Percentiles rank a stretch among this genome's conserved stretches.
Evolutionary conservation across 1,140 invertebrate genomes (phyloP).

Genomic region (Brachionus rubens): DNA sequence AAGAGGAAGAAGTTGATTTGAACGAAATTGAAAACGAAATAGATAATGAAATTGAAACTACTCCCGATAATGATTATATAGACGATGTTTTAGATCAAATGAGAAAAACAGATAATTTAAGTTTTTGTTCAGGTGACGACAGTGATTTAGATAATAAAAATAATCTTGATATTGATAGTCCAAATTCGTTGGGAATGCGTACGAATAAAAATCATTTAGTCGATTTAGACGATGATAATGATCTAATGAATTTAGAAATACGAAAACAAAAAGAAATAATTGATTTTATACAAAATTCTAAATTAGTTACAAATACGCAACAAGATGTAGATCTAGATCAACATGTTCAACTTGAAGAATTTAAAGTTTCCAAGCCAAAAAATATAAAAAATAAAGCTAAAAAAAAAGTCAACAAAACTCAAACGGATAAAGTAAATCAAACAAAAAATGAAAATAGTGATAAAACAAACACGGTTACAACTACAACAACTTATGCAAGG

Average conservation of each 20-base stretch:
- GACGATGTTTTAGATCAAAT: constrained; percentile 23
- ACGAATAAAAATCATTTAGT: background rate
- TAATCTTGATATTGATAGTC: constrained; percentile 11
- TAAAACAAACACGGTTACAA: background rate
- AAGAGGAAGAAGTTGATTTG: constrained; percentile 1
- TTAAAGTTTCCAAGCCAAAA: background rate
- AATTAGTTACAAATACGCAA: background rate
- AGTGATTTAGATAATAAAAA: constrained; percentile 18
- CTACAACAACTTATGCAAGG: constrained; percentile 11
- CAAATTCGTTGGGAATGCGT: background rate
- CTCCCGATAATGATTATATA: constrained; percentile 3
- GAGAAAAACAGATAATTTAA: constrained; percentile 13
- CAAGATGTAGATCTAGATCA: background rate
- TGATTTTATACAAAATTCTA: constrained; percentile 12
- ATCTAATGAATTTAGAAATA: background rate
- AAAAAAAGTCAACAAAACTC: background rate
- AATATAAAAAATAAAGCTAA: background rate
- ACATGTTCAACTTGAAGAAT: background rate
- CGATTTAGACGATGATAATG: constrained; percentile 1
- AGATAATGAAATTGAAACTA: background rate
- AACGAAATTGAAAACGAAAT: constrained; percentile 7
- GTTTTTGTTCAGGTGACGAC: constrained; percentile 12
- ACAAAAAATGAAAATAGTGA: background rate
- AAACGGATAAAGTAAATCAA: background rate
- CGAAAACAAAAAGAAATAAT: constrained; percentile 20